Evolutionary conservation across 2,888 invertebrate genomes (phyloP).

Genomic region (Balanococcus diminutus): DNA sequence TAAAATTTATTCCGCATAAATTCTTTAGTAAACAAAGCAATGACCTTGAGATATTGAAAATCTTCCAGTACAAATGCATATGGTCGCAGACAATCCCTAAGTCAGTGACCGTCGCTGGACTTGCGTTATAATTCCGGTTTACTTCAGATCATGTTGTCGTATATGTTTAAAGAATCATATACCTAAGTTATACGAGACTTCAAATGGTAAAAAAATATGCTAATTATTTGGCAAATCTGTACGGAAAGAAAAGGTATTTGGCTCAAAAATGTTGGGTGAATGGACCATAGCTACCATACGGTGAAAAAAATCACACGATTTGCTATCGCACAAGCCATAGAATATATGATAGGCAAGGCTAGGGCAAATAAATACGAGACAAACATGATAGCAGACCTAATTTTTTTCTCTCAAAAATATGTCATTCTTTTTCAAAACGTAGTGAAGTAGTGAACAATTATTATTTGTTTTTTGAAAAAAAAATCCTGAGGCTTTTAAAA

Average conservation of each 20-base stretch:
- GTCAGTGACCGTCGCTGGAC: slow-evolving; percentile 1
- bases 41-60: neutral
- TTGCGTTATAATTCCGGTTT: neutral
- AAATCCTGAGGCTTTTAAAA: too few species aligned
- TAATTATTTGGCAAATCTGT: slow-evolving; percentile 26
- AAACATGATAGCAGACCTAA: too few species aligned
- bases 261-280: neutral
- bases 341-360: neutral
- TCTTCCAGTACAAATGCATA: neutral
- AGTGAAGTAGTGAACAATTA: too few species aligned
- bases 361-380: too few species aligned
- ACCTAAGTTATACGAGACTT: neutral
- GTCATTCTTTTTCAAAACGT: too few species aligned
- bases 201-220: neutral
- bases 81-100: neutral
- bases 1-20: neutral
- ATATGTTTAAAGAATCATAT: neutral
- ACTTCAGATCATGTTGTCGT: neutral
- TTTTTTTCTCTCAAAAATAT: too few species aligned
- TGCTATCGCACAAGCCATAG: neutral
- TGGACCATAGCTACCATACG: neutral
- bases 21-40: neutral
- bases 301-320: neutral
- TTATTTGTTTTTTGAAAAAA: too few species aligned
- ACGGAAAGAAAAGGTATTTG: slow-evolving; percentile 15